Evolutionary conservation across 53 echinoderm and acorn worm genomes (phyloP), one percentile per base, ranked within the genome.

Genomic region (Arbacia lixula): DNA sequence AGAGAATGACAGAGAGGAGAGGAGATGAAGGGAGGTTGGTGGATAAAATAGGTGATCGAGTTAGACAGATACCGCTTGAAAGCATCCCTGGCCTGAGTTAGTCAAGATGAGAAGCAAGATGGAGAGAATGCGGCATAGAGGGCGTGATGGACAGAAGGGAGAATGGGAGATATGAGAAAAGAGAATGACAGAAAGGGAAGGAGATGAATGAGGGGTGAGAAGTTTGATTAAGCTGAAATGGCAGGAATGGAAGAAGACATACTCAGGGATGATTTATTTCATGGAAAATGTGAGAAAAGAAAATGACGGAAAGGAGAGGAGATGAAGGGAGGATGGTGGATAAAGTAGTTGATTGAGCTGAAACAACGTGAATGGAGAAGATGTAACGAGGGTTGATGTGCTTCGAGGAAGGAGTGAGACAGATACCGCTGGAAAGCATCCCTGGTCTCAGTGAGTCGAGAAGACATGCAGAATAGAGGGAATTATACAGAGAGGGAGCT

Each of bases 361-460:
- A 98, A 98, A 36, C 99, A 98, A 49, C 90, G 89, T 33, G 90
- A 98, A 62, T 86, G 83, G 17, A 86, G 3, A 94, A 87, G 50
- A 90, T 98, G 5, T 94, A 80, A 78, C 90, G 94, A 17, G 99
- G 99, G 19, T 71, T 98, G 76, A 98, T 94, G 6, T 98, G 99
- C 82, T 98, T 98, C 89, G 94, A 98, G 85, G 99, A 98, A 22
- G 99, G 99, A 1, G 94, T 98, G 3, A 77, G 99, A 56, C 88
- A 90, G 71, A 98, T 98, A 28, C 99, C 99, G 10, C 37, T 98
- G 20, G 99, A 98, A 71, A 94, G 92, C 55, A 98, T 98, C 33
- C 99, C 99, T 27, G 99, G 99, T 10, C 76, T 98, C 16, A 72
- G 99, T 98, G 68, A 94, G 92, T 6, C 3, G 3, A 6, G n/a